phyloP scores from a whole-genome alignment of 2,797 vertebrate species.

The Etheostoma nigrum region DNA sequence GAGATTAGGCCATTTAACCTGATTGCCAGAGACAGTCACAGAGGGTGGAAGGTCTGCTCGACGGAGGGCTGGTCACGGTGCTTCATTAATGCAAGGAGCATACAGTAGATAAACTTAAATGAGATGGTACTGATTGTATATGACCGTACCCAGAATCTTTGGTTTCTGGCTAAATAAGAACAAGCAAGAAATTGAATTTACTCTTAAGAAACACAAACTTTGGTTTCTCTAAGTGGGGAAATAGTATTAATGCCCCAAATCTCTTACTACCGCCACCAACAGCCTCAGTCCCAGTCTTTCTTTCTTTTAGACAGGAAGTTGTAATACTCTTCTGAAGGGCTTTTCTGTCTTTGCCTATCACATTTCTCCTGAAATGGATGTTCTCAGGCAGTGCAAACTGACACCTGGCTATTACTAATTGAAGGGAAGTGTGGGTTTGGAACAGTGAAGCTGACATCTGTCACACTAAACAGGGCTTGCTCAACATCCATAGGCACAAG shows the following conservation, averaged over 20 bases:
- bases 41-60: slow-evolving; percentile 48
- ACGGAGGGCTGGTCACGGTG: slow-evolving; percentile 30
- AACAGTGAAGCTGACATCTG: slow-evolving; percentile 74
- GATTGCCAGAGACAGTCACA: slow-evolving; percentile 63
- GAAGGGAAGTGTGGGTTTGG: slow-evolving; percentile 77
- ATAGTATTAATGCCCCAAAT: background rate
- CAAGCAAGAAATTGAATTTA: slow-evolving; percentile 42
- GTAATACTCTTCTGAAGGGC: slow-evolving; percentile 57
- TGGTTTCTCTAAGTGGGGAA: background rate
- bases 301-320: slow-evolving; percentile 52
- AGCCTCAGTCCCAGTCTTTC: background rate
- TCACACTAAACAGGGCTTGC: slow-evolving; percentile 75
- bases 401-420: slow-evolving; percentile 89
- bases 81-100: slow-evolving; percentile 52
- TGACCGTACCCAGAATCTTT: slow-evolving; percentile 47
- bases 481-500: slow-evolving; percentile 67
- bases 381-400: slow-evolving; percentile 77
- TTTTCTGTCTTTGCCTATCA: slow-evolving; percentile 71
- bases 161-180: slow-evolving; percentile 55
- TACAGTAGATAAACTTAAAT: slow-evolving; percentile 71
- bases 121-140: slow-evolving; percentile 68
- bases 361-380: slow-evolving; percentile 68
- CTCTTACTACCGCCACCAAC: background rate
- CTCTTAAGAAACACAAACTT: slow-evolving; percentile 12
- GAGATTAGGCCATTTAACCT: slow-evolving; percentile 77